Conservation (phyloP, 2,797 vertebrate species). For the Antrozous pallidus region DNA sequence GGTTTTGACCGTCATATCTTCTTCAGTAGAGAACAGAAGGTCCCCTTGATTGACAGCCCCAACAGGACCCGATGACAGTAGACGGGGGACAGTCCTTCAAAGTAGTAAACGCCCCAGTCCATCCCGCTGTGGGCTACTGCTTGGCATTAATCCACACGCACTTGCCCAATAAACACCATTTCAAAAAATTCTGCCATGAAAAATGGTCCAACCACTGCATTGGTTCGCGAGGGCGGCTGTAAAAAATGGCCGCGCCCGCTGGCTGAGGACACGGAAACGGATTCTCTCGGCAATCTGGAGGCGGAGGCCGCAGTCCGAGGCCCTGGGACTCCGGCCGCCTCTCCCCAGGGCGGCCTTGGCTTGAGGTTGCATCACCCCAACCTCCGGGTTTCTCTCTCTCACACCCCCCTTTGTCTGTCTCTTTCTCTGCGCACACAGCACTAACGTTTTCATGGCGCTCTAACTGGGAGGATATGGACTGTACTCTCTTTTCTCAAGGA, state of each 20-base stretch:
- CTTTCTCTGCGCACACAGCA: background rate
- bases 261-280: background rate
- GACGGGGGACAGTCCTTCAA: background rate
- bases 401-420: background rate
- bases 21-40: background rate
- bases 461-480: background rate
- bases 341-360: background rate
- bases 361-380: rapidly evolving
- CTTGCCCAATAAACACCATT: background rate
- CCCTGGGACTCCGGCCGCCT: background rate
- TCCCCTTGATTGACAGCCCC: background rate
- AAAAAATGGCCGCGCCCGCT: background rate
- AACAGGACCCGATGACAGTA: too few relatives aligned
- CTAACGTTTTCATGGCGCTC: background rate
- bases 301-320: background rate
- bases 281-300: background rate
- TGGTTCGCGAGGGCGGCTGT: background rate
- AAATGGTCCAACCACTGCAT: too few relatives aligned
- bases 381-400: background rate
- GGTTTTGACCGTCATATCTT: background rate
- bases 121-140: background rate
- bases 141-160: background rate
- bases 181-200: background rate
- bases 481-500: slow-evolving; percentile 30
- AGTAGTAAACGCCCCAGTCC: background rate